A percentile compares a stretch with the other conserved stretches of the same genome.
These are phyloP conservation scores for Tromatobia lineatoria DNA, from an alignment of 2,888 invertebrate species.

Conservation along the genomic window DNA sequence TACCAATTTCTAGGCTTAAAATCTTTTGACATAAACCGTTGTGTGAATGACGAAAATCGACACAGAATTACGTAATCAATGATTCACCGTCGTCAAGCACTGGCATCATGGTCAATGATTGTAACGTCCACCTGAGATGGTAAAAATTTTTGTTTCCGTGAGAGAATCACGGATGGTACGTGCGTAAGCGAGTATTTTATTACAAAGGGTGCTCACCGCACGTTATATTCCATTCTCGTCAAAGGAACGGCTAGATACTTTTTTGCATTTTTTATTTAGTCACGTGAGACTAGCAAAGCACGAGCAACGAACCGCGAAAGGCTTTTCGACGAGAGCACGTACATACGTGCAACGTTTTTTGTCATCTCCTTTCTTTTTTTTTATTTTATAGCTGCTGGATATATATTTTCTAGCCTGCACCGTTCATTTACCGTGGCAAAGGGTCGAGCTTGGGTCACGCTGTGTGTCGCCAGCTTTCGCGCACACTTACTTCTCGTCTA, in stretches of 20 bases:
- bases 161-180: slow-evolving; percentile 30
- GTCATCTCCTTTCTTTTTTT: slow-evolving; percentile 44
- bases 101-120: background rate
- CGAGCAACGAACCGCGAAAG: slow-evolving; percentile 54
- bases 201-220: slow-evolving; percentile 38
- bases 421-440: slow-evolving; percentile 66
- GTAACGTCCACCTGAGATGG: background rate
- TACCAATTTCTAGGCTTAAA: too few species aligned
- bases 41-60: background rate
- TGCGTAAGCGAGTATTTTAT: slow-evolving; percentile 56
- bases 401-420: slow-evolving; percentile 61
- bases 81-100: background rate
- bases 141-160: background rate
- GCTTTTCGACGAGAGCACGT: slow-evolving; percentile 49
- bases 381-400: slow-evolving; percentile 36
- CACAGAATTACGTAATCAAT: background rate
- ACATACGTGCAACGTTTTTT: slow-evolving; percentile 52
- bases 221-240: slow-evolving; percentile 45
- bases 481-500: slow-evolving; percentile 68
- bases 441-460: slow-evolving; percentile 52
- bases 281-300: slow-evolving; percentile 66
- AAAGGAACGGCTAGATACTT: slow-evolving; percentile 52
- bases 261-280: slow-evolving; percentile 57
- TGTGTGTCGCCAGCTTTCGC: slow-evolving; percentile 66
- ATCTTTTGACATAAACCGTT: background rate